Evolutionary conservation across 2,888 invertebrate genomes (phyloP).

Genomic region (Tipula helvola): DNA sequence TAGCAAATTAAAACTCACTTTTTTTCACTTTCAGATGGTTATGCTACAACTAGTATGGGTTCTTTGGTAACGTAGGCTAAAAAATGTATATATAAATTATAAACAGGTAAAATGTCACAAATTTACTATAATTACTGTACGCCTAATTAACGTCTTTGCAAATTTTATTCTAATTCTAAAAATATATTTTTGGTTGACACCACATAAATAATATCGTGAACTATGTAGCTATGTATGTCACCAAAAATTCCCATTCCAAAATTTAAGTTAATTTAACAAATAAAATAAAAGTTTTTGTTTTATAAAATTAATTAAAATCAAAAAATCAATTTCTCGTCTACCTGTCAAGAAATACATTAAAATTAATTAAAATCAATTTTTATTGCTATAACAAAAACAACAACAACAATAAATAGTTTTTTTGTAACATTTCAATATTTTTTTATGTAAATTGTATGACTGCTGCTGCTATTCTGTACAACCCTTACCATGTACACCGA

Average conservation of each 20-base stretch:
- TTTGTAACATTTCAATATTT: neutral
- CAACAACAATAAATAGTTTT: neutral
- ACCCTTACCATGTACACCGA: neutral
- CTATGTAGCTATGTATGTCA: neutral
- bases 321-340: neutral
- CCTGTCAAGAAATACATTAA: neutral
- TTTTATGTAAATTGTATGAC: neutral
- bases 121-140: neutral
- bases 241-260: neutral
- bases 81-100: too few relatives aligned
- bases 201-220: neutral
- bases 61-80: too few relatives aligned
- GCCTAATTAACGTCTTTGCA: neutral
- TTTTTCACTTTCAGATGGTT: too few relatives aligned
- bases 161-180: neutral
- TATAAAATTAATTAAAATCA: neutral
- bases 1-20: too few relatives aligned
- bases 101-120: neutral
- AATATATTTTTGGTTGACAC: neutral
- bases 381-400: neutral
- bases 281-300: neutral
- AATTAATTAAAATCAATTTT: neutral
- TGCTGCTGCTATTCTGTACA: neutral
- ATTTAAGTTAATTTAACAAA: neutral
- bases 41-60: too few relatives aligned